A percentile compares a stretch with the other conserved stretches of the same genome.
These are phyloP conservation scores for Epistrophella euchroma DNA, from an alignment of 2,888 invertebrate species.

Conservation along the genomic window DNA sequence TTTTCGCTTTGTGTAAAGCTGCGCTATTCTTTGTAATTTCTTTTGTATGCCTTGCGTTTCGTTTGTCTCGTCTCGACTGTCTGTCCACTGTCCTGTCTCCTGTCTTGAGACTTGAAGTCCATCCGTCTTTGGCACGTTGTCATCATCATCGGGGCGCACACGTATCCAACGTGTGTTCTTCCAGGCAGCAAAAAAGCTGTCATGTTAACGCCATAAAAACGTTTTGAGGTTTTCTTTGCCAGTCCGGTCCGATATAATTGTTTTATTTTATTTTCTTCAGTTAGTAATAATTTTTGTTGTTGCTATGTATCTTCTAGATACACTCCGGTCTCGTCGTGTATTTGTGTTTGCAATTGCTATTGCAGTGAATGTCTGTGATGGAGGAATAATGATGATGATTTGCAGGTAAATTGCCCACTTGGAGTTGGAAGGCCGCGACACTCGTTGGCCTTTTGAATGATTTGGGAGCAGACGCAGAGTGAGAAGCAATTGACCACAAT, in stretches of 20 bases:
- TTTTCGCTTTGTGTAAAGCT: slow-evolving; percentile 31
- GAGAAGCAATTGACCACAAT: slow-evolving; percentile 45
- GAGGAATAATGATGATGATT: slow-evolving; percentile 55
- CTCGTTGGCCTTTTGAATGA: slow-evolving; percentile 36
- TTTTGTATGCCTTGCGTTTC: slow-evolving; percentile 9
- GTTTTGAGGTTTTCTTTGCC: slow-evolving; percentile 73
- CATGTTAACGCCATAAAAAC: slow-evolving; percentile 75
- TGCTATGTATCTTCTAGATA: slow-evolving; percentile 42
- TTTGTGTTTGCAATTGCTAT: slow-evolving; percentile 35
- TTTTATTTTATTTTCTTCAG: slow-evolving; percentile 5
- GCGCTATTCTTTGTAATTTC: slow-evolving; percentile 56
- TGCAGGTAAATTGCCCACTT: slow-evolving; percentile 68
- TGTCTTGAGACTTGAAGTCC: slow-evolving; percentile 40
- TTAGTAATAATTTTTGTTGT: background rate
- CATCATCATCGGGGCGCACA: slow-evolving; percentile 52
- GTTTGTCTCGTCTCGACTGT: background rate
- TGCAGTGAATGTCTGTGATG: slow-evolving; percentile 45
- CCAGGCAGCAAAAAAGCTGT: slow-evolving; percentile 71
- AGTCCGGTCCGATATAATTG: slow-evolving; percentile 13
- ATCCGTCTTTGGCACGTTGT: slow-evolving; percentile 61
- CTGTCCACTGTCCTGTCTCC: slow-evolving; percentile 13
- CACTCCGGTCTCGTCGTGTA: background rate
- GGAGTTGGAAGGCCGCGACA: slow-evolving; percentile 61
- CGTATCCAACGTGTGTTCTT: slow-evolving; percentile 71
- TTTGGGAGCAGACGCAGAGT: slow-evolving; percentile 37